Evolutionary conservation across 2,797 vertebrate genomes (phyloP).

Genomic region (Chaunax sp.): DNA sequence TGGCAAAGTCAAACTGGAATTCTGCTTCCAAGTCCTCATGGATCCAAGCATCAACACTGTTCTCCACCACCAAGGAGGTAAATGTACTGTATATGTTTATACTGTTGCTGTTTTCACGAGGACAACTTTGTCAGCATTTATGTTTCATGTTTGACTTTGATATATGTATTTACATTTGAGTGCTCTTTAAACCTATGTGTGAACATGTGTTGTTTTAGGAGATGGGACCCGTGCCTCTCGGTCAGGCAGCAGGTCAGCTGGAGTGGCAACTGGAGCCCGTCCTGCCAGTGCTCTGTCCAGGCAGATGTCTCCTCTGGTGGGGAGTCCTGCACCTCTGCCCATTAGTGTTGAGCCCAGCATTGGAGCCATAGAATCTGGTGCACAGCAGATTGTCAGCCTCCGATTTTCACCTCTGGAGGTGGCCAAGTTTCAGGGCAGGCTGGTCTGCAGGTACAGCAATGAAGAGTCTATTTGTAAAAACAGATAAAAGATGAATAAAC

Average conservation of each 20-base stretch:
- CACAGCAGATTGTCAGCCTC: constrained; percentile 80
- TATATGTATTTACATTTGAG: not conserved
- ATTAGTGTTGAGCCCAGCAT: constrained; percentile 85
- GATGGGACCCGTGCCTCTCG: constrained; percentile 33
- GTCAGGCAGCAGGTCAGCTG: constrained; percentile 39
- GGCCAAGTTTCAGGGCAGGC: constrained; percentile 82
- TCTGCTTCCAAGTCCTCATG: constrained; percentile 79
- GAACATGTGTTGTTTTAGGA: constrained; percentile 20
- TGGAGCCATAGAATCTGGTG: constrained; percentile 79
- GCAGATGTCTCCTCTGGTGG: constrained; percentile 41
- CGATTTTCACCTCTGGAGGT: constrained; percentile 85
- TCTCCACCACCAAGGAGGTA: constrained; percentile 68
- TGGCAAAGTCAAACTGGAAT: constrained; percentile 86
- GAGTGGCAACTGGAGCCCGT: constrained; percentile 7
- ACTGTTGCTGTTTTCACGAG: not conserved
- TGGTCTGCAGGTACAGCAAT: constrained; percentile 88
- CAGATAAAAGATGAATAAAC: too few species aligned
- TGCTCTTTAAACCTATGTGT: constrained; percentile 12
- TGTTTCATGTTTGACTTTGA: not conserved
- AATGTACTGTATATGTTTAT: not conserved
- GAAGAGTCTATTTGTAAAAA: not conserved
- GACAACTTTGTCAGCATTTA: constrained; percentile 1
- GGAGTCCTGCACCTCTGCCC: constrained; percentile 19
- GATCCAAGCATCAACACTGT: constrained; percentile 56
- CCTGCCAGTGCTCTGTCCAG: constrained; percentile 62